phyloP scores from a whole-genome alignment of 2,888 invertebrate species.

The Lycaena phlaeas region DNA sequence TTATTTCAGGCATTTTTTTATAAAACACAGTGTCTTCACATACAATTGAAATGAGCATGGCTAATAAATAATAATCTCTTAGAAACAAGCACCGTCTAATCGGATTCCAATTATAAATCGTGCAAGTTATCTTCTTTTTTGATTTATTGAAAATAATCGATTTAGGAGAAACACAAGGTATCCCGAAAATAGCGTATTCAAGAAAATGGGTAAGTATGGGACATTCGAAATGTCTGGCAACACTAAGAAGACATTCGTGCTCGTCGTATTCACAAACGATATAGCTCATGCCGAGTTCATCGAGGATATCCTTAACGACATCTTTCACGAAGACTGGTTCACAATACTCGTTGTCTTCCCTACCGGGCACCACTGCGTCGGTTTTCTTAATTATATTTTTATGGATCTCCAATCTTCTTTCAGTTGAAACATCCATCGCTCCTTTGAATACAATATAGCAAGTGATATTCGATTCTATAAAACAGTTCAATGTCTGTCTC shows the following conservation, averaged over 20 bases:
- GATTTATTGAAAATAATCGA: background rate
- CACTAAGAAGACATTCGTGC: background rate
- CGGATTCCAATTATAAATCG: background rate
- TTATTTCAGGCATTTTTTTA: background rate
- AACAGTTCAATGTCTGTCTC: background rate
- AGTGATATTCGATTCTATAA: background rate
- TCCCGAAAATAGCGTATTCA: background rate
- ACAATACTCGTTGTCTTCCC: conserved; percentile 16
- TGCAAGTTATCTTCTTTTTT: background rate
- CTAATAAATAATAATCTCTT: background rate
- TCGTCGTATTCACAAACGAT: background rate
- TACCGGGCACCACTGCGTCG: conserved; percentile 8
- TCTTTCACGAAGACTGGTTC: conserved; percentile 22
- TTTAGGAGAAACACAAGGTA: background rate
- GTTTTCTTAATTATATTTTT: background rate
- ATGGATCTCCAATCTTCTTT: background rate
- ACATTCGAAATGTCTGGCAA: background rate
- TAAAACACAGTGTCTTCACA: background rate
- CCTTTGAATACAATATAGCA: conserved; percentile 1
- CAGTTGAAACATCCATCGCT: background rate
- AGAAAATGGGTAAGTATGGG: background rate
- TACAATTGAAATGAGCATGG: background rate
- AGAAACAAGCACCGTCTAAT: background rate
- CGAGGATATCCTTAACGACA: conserved; percentile 24
- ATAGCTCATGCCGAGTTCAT: conserved; percentile 16